Percentiles rank a stretch among this genome's conserved stretches.
These are phyloP conservation scores for Herpailurus yagouaroundi DNA, from an alignment of 2,113 vertebrate species.

Conservation along the genomic window DNA sequence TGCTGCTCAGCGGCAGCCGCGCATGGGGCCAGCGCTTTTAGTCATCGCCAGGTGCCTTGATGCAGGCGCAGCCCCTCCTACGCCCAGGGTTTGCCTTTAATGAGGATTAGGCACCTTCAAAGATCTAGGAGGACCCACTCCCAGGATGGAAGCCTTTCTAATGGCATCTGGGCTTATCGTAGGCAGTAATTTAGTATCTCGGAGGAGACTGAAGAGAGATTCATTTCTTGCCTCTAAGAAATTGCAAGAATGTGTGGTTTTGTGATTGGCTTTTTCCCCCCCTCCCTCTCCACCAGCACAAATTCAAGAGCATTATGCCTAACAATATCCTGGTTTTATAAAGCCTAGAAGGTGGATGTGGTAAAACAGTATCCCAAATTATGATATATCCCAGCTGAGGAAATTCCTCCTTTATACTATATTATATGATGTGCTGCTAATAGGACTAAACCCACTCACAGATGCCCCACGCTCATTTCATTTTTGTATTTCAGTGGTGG, in stretches of 20 bases:
- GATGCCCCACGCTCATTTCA: background rate
- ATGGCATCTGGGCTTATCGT: conserved; percentile 79
- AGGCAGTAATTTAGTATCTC: conserved; percentile 64
- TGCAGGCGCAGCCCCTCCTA: conserved; percentile 85
- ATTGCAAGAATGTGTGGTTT: conserved; percentile 69
- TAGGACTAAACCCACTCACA: conserved; percentile 24
- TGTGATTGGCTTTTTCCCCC: conserved; percentile 7
- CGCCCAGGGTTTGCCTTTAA: conserved; percentile 85
- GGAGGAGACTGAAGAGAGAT: conserved; percentile 59
- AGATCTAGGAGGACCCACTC: conserved; percentile 84
- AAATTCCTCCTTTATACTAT: conserved; percentile 3
- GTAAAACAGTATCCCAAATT: conserved; percentile 60
- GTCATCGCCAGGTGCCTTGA: conserved; percentile 89
- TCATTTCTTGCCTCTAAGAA: conserved; percentile 44
- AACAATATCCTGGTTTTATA: conserved; percentile 76
- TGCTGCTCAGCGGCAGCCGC: conserved; percentile 89
- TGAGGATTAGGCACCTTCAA: conserved; percentile 89
- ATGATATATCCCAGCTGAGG: background rate
- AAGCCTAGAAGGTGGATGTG: conserved; percentile 45
- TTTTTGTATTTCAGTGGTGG: conserved; percentile 56
- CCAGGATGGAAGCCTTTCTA: conserved; percentile 82
- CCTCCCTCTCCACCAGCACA: background rate
- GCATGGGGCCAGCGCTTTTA: conserved; percentile 87
- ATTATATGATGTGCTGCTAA: background rate
- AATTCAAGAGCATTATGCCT: conserved; percentile 45